Base-by-base conservation (phyloP, 2,113 vertebrate species). In the Platycercus adscitus region DNA sequence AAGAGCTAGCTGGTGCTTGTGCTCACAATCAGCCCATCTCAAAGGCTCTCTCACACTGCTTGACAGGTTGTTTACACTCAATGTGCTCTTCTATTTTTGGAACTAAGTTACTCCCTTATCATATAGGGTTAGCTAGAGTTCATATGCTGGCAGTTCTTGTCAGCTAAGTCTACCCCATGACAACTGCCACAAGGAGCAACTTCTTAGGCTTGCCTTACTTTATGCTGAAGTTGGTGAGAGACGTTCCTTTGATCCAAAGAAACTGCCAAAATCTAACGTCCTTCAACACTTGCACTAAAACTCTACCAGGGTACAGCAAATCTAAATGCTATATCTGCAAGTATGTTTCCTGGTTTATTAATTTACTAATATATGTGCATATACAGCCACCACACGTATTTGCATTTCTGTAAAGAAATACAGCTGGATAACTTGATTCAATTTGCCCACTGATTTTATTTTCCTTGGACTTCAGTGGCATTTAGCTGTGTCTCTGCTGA, bases 401-500 rank as follows among this genome's bases (percentile, higher is more conserved):
- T 92, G 15, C 66, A 46, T 78, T 0, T 0, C 31, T 47, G 28
- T 76, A 72, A 69, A 93, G 79, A 88, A 93, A 86, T 82, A 73
- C 21, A 65, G 29, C 17, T 76, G 76, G 58, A 65, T 24, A 82
- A 72, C 63, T 76, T 69, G 61, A 80, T 86, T 93, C 44, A 86
- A 2, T 91, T 87, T 80, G 17, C 33, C 79, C 23, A 44, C 60
- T 82, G 66, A 68, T 84, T 89, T 94, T 89, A 35, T 93, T 94
- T 94, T 88, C 37, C 37, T 83, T 88, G 56, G 66, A 81, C 63
- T 90, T 95, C 58, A 80, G 2, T 82, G 53, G 49, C 39, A 72
- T 88, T 91, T 88, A 73, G 68, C 61, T 89, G 33, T 89, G 35
- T 73, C 63, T 92, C 18, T 92, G 72, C 37, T 81, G 81, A 91